These are phyloP conservation scores for Alfaro cultratus DNA, from an alignment of 2,797 vertebrate genomes.

Conservation along the genomic window DNA sequence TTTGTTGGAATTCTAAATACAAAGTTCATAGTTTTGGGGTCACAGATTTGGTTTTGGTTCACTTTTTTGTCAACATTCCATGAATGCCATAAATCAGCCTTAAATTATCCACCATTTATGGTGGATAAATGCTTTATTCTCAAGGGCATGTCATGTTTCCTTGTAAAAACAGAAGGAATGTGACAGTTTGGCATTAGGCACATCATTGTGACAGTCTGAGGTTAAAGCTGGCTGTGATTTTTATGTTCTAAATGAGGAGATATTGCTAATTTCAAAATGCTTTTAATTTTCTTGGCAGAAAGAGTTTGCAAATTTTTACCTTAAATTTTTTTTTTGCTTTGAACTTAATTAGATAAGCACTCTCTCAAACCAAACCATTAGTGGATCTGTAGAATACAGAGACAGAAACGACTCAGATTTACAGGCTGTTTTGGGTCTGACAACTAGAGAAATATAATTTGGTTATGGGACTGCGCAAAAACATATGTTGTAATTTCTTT, in stretches of 20 bases:
- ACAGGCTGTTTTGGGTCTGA: not conserved
- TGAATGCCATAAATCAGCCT: not conserved
- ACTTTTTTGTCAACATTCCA: not conserved
- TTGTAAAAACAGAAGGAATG: slow-evolving; percentile 2
- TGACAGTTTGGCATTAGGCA: slow-evolving; percentile 1
- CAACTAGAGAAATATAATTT: not conserved
- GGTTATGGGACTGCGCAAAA: not conserved
- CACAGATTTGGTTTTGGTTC: not conserved
- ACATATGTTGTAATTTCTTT: not conserved
- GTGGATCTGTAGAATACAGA: not conserved
- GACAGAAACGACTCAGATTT: not conserved
- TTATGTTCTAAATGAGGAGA: not conserved
- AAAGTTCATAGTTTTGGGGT: not conserved
- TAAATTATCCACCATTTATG: slow-evolving; percentile 3
- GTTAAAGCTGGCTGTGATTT: slow-evolving; percentile 4
- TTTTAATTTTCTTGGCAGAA: slow-evolving; percentile 2
- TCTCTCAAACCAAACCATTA: not conserved
- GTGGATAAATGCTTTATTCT: not conserved
- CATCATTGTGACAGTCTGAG: not conserved
- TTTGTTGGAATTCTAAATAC: not conserved
- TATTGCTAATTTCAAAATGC: slow-evolving; percentile 2
- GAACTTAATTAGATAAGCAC: not conserved
- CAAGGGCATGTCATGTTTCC: slow-evolving; percentile 1
- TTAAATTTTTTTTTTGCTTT: not conserved
- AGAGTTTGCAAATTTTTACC: not conserved